Evolutionary conservation across 2,113 vertebrate genomes (phyloP).

Genomic region (Onychostruthus taczanowskii): DNA sequence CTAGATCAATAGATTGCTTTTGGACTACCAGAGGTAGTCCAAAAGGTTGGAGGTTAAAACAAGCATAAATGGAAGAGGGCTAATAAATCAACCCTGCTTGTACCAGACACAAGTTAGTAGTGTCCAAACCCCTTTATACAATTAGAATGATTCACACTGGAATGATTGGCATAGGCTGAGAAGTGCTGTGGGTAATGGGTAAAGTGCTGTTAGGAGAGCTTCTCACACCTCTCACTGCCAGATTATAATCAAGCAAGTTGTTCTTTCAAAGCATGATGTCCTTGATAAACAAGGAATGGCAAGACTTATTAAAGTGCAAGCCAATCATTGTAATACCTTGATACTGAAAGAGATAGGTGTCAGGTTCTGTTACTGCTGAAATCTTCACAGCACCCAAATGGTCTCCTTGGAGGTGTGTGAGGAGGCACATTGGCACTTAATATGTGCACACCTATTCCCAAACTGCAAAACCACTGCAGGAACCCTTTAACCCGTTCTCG

Average conservation of each 20-base stretch:
- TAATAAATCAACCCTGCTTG: not conserved
- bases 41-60: no score
- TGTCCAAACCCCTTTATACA: not conserved
- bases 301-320: constrained; percentile 23
- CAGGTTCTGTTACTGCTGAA: constrained; percentile 34
- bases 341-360: constrained; percentile 33
- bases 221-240: not conserved
- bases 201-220: not conserved
- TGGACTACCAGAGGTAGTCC: not conserved
- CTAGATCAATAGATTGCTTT: not conserved
- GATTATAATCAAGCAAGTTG: not conserved
- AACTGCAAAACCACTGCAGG: constrained; percentile 42
- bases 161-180: not conserved
- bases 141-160: not conserved
- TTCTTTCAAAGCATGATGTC: not conserved
- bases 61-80: not conserved
- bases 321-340: constrained; percentile 1
- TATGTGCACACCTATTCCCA: constrained; percentile 22
- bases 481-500: constrained; percentile 42
- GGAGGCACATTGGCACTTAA: not conserved
- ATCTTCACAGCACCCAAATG: not conserved
- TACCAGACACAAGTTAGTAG: not conserved
- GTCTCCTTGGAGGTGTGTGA: not conserved
- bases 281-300: constrained; percentile 37
- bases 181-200: not conserved